Base-by-base conservation (phyloP, 35 echinoderm and acorn worm species). In the Diadema setosum region DNA sequence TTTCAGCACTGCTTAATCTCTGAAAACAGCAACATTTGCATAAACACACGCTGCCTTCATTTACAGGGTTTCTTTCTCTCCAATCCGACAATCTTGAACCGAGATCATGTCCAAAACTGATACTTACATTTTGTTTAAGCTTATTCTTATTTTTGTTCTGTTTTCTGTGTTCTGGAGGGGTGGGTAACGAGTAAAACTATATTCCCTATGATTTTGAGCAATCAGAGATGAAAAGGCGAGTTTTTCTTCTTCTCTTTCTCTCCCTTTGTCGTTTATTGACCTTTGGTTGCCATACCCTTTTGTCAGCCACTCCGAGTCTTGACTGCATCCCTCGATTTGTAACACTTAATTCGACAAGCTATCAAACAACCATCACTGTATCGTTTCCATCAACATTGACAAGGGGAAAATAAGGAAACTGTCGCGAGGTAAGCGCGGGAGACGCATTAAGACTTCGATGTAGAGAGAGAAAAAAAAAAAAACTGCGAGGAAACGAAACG, bases 301-400 rank as follows among this genome's bases (percentile, higher is more conserved):
- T 60, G 57, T 60, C 17, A 24, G n/a, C 17, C n/a, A 67, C 63
- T 34, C 30, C 63, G 17, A 78, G 44, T 42, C n/a, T 78, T 78
- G 73, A 78, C 37, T 78, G 40, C 39, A 44, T 21, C 73, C 37
- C 25, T 42, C 73, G 44, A 78, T 78, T 44, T 78, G 73, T 25
- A 39, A 78, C 27, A 41, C 37, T 42, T 20, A 17, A 17, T 5
- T 24, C 35, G 21, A 35, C 35, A 78, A 42, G 5, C 18, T 78
- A 78, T 42, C 73, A 78, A 2, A 7, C 11, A 44, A 20, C 40
- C 40, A 44, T 44, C 73, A 78, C 73, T 78, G 18, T 78, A 78
- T 78, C 73, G 37, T n/a, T 78, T 44, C 73, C 35, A 78, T 78
- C 73, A 78, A 44, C 29, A 78, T 43, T 78, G 37, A 78, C 40